Conservation (phyloP, 2,888 invertebrate genomes). For the Blomia tropicalis region DNA sequence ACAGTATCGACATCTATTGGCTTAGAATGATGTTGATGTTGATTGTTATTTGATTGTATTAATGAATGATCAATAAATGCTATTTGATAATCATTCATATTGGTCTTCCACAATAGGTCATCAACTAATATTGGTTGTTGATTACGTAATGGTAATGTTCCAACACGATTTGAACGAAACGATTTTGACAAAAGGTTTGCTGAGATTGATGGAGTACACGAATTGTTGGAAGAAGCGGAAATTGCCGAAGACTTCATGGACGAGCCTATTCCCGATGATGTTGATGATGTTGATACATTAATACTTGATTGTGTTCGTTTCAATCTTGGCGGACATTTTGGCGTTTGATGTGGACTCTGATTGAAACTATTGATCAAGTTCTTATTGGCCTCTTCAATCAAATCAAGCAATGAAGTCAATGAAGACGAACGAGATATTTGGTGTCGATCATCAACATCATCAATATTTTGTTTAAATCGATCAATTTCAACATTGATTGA, state of each 20-base stretch:
- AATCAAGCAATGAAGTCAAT: slow-evolving; percentile 7
- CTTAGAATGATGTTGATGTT: neutral
- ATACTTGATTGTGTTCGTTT: slow-evolving; percentile 8
- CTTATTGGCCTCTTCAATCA: slow-evolving; percentile 11
- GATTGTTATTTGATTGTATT: neutral
- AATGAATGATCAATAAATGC: slow-evolving; percentile 4
- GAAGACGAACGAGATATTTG: slow-evolving; percentile 16
- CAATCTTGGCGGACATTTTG: slow-evolving; percentile 13
- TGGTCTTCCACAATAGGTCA: neutral
- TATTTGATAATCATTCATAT: neutral
- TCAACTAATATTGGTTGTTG: neutral
- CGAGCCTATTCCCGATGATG: neutral
- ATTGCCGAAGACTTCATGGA: too few relatives aligned
- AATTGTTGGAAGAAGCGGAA: too few relatives aligned
- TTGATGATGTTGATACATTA: neutral
- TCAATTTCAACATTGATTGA: neutral
- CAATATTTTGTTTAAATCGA: neutral
- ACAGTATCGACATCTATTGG: neutral
- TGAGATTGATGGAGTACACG: neutral
- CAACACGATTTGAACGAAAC: neutral
- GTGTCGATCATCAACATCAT: neutral
- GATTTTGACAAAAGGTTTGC: neutral
- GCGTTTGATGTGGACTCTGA: neutral
- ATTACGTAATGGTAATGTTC: neutral
- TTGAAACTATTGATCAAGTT: slow-evolving; percentile 4